phyloP scores from a whole-genome alignment of 2,888 invertebrate genomes.

The Xestobium rufovillosum region DNA sequence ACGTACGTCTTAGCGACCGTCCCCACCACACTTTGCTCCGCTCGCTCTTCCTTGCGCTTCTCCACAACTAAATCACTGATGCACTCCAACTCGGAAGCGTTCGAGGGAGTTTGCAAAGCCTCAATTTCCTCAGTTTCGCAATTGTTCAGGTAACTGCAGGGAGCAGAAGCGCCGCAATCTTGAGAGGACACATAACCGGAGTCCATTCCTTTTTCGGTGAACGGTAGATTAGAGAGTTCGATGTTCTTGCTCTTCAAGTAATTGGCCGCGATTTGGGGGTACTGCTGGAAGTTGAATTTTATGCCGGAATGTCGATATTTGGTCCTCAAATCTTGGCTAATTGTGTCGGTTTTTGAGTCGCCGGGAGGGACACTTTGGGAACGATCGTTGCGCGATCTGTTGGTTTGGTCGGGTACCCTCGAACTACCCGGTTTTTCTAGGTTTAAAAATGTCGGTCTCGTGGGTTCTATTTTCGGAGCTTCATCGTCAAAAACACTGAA shows the following conservation, averaged over 20 bases:
- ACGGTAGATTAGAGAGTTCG: slow-evolving; percentile 53
- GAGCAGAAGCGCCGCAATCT: slow-evolving; percentile 13
- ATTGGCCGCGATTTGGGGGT: slow-evolving; percentile 65
- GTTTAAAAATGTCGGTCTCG: not conserved
- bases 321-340: slow-evolving; percentile 21
- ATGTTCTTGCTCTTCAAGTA: slow-evolving; percentile 70
- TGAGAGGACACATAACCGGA: slow-evolving; percentile 34
- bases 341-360: slow-evolving; percentile 22
- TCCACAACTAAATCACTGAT: slow-evolving; percentile 40
- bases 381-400: slow-evolving; percentile 15
- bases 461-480: not conserved
- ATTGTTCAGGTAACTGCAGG: slow-evolving; percentile 32
- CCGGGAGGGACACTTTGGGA: slow-evolving; percentile 38
- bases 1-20: slow-evolving; percentile 15
- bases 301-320: slow-evolving; percentile 60
- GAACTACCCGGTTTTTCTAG: not conserved
- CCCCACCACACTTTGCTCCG: slow-evolving; percentile 7
- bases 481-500: not conserved
- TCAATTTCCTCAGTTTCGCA: slow-evolving; percentile 50
- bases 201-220: slow-evolving; percentile 51
- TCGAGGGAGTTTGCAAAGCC: slow-evolving; percentile 66
- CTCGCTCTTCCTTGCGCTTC: slow-evolving; percentile 12
- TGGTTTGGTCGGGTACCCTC: not conserved
- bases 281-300: slow-evolving; percentile 67
- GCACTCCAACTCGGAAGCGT: slow-evolving; percentile 65